Percentiles rank a stretch among this genome's conserved stretches.
phyloP scores from a whole-genome alignment of 2,113 vertebrate genomes.

The Lampris incognitus region DNA sequence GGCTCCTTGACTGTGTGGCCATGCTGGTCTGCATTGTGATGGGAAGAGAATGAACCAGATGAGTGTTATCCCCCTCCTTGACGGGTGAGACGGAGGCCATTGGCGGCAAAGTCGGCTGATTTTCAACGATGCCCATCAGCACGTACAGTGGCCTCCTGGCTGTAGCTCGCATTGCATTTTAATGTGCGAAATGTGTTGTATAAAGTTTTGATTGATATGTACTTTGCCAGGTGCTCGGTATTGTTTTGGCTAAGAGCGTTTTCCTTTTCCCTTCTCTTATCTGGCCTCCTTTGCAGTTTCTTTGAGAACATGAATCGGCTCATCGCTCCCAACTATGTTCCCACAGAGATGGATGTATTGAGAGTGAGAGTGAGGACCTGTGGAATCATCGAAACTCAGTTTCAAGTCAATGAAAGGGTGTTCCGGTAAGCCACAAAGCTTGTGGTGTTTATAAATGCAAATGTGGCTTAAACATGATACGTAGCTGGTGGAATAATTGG shows the following conservation, averaged over 20 bases:
- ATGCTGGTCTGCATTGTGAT: neutral
- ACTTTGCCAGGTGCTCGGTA: neutral
- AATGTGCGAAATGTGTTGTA: no score
- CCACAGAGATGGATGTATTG: constrained; percentile 78
- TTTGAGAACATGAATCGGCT: constrained; percentile 81
- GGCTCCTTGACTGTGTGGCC: neutral
- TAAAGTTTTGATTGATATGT: neutral
- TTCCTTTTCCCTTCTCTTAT: neutral
- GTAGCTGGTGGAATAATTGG: neutral
- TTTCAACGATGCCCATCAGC: neutral
- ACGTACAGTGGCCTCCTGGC: neutral
- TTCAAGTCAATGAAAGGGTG: constrained; percentile 68
- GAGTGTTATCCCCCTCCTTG: constrained; percentile 17
- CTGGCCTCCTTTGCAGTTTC: constrained; percentile 65
- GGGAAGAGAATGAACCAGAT: constrained; percentile 2
- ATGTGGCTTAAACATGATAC: neutral
- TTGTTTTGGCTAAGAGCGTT: constrained; percentile 3
- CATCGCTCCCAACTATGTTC: constrained; percentile 77
- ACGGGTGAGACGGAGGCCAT: neutral
- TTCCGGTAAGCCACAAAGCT: constrained; percentile 71
- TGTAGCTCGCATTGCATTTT: neutral
- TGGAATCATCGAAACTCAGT: constrained; percentile 82
- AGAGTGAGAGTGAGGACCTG: constrained; percentile 80
- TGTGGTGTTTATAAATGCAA: neutral
- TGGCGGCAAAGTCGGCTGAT: neutral